Percentiles rank a stretch among this genome's conserved stretches.
Conservation (phyloP, 1,140 invertebrate genomes). For the Dryas iulia region DNA sequence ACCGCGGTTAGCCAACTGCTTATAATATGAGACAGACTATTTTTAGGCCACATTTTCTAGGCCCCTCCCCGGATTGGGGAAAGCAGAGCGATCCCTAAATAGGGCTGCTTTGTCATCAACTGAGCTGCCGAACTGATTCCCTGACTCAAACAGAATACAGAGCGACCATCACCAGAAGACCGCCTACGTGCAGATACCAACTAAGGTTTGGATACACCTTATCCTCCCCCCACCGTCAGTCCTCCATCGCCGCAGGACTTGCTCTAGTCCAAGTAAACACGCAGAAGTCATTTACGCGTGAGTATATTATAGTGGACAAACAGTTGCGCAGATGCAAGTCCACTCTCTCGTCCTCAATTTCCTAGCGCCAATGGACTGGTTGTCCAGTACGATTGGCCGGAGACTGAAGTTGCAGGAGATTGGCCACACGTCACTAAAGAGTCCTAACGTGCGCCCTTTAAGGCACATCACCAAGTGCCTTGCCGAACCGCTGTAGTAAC, state of each 20-base stretch:
- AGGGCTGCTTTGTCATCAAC: slow-evolving; percentile 27
- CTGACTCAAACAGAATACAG: not conserved
- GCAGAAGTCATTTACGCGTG: slow-evolving; percentile 29
- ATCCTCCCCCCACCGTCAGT: not conserved
- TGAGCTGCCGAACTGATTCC: slow-evolving; percentile 18
- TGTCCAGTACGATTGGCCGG: not conserved
- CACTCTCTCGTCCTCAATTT: slow-evolving; percentile 27
- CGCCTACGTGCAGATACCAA: slow-evolving; percentile 24
- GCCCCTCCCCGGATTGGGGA: slow-evolving; percentile 33
- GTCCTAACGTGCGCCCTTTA: slow-evolving; percentile 9
- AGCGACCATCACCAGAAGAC: slow-evolving; percentile 30
- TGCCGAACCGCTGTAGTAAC: not conserved
- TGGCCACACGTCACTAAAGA: slow-evolving; percentile 4
- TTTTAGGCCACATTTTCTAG: slow-evolving; percentile 42
- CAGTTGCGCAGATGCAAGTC: slow-evolving; percentile 26
- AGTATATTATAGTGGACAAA: slow-evolving; percentile 28
- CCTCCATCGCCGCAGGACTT: slow-evolving; percentile 23
- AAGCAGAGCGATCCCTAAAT: slow-evolving; percentile 40
- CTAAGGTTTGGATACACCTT: slow-evolving; percentile 16
- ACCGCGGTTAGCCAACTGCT: slow-evolving; percentile 28
- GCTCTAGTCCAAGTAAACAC: not conserved
- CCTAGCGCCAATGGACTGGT: not conserved
- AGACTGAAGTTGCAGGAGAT: slow-evolving; percentile 13
- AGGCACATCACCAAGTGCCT: not conserved
- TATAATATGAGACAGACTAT: slow-evolving; percentile 23